Conservation (phyloP, 2,797 vertebrate species). For the Parambassis ranga region DNA sequence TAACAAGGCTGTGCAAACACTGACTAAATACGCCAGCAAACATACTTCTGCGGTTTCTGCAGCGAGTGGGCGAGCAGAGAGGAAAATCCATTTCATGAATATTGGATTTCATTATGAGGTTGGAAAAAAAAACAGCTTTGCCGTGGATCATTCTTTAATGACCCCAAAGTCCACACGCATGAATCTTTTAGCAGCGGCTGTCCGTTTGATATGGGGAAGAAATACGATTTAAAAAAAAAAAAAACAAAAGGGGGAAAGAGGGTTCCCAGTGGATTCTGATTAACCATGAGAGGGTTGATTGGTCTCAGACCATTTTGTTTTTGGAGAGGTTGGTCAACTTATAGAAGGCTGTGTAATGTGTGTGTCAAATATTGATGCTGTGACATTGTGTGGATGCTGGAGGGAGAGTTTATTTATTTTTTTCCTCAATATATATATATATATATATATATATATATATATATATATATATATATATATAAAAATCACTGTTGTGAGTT, state of each 20-base stretch:
- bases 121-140: slow-evolving; percentile 75
- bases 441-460: too few species aligned
- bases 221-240: slow-evolving; percentile 14
- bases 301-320: slow-evolving; percentile 32
- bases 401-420: not conserved
- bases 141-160: slow-evolving; percentile 81
- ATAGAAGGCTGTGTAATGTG: slow-evolving; percentile 4
- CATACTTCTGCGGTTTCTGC: slow-evolving; percentile 44
- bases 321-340: slow-evolving; percentile 39
- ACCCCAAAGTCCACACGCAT: slow-evolving; percentile 80
- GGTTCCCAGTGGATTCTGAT: slow-evolving; percentile 41
- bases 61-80: slow-evolving; percentile 42
- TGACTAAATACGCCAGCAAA: slow-evolving; percentile 67
- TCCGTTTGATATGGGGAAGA: slow-evolving; percentile 66
- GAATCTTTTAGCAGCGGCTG: slow-evolving; percentile 79
- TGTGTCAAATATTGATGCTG: not conserved
- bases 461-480: too few species aligned
- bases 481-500: too few species aligned
- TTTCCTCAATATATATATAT: too few species aligned
- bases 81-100: slow-evolving; percentile 81
- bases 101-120: slow-evolving; percentile 80
- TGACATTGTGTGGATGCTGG: slow-evolving; percentile 2
- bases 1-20: slow-evolving; percentile 70
- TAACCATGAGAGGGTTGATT: slow-evolving; percentile 43
- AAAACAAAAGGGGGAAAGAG: slow-evolving; percentile 14